These are phyloP conservation scores for Cerastoderma edule DNA, from an alignment of 2,888 invertebrate species.

Conservation along the genomic window DNA sequence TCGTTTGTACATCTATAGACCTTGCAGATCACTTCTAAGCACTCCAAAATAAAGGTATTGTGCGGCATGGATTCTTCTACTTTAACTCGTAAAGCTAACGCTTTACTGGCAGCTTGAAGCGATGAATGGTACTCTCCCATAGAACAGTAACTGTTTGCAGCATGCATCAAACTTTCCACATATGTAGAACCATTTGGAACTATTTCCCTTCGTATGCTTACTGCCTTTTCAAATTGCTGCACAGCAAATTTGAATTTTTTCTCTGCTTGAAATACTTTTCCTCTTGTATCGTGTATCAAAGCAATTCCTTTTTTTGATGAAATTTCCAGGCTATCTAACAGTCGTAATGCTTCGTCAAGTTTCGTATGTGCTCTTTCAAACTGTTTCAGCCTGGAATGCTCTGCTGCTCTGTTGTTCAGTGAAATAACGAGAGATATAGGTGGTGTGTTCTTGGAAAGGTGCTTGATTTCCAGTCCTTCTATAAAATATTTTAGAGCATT, in stretches of 20 bases:
- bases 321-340: constrained; percentile 30
- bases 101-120: constrained; percentile 32
- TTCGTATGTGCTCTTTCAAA: constrained; percentile 44
- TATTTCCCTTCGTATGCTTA: constrained; percentile 30
- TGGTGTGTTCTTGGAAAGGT: constrained; percentile 49
- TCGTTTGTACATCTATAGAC: constrained; percentile 31
- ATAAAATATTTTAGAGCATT: constrained; percentile 61
- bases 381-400: constrained; percentile 28
- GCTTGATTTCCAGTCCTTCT: constrained; percentile 59
- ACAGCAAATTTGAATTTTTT: constrained; percentile 30
- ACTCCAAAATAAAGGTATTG: constrained; percentile 42
- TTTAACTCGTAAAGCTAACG: constrained; percentile 24
- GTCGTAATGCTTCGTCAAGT: constrained; percentile 46
- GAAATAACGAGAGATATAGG: constrained; percentile 59
- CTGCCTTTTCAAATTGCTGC: constrained; percentile 40
- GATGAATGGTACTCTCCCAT: constrained; percentile 28
- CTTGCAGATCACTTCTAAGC: constrained; percentile 34
- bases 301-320: constrained; percentile 27
- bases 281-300: constrained; percentile 40
- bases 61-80: constrained; percentile 30
- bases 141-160: constrained; percentile 32
- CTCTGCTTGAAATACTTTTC: constrained; percentile 39
- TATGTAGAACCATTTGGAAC: constrained; percentile 19
- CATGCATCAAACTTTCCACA: constrained; percentile 43
- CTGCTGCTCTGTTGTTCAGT: constrained; percentile 59